Base-by-base conservation (phyloP, 2,888 invertebrate genomes). In the Parnassius glacialis region DNA sequence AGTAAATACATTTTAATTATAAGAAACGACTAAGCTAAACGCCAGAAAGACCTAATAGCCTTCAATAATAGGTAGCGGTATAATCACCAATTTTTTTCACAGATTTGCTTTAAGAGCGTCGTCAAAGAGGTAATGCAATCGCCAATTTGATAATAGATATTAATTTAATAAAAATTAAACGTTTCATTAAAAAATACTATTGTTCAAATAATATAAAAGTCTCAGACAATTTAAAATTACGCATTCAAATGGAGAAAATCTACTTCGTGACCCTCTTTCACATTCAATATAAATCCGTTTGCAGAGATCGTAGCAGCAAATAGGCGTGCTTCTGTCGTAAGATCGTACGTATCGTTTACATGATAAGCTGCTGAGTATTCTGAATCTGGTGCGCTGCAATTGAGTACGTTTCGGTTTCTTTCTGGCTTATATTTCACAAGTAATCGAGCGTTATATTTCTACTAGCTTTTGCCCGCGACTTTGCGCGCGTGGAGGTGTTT, bases 231-330 rank as follows among this genome's bases (percentile, higher is more conserved):
- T 59, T 60, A 50, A 55, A 60, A 55, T 13, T 20, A 54, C 53
- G 42, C 42, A 50, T 59, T 54, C 34, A 9, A 57, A 42, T 52
- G 43, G 9, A 16, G 47, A 52, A 47, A 52, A 51, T 48, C 25
- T 57, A 52, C 47, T 57, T 52, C 43, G 57, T 62, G 61, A 57
- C 42, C 52, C 52, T 48, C 42, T 57, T 43, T 43, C 45, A 62
- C 16, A 57, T 62, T 48, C 57, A 62, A 62, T 62, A 53, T 53
- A 62, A 34, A 60, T 52, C 41, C 47, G 45, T 57, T 57, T 53
- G 43, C 43, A 47, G 51, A 52, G 57, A 20, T 56, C 51, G 52
- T 25, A 48, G 34, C 16, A 52, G 41, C n/a, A 57, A 57, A 61
- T 61, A 52, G 57, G 45, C 34, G 50, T 51, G 44, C 43, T 55